Percentiles rank a stretch among this genome's conserved stretches.
These are phyloP conservation scores for Cataglyphis albicans DNA, from an alignment of 2,888 invertebrate genomes.

Conservation along the genomic window DNA sequence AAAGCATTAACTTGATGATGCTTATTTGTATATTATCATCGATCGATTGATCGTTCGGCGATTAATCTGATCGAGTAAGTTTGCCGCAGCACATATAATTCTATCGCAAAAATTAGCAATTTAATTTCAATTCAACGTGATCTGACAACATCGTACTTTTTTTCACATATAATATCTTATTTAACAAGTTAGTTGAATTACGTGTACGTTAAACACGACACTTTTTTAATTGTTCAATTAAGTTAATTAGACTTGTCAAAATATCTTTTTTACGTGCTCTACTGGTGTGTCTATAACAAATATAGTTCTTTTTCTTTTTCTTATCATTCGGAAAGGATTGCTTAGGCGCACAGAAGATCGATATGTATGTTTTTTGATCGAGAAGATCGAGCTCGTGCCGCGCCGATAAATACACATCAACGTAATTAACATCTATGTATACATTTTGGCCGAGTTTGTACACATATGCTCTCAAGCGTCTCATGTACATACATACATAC, in stretches of 20 bases:
- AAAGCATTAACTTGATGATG: slow-evolving; percentile 11
- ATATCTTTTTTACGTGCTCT: slow-evolving; percentile 36
- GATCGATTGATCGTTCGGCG: background rate
- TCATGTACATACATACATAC: slow-evolving; percentile 49
- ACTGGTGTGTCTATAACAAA: slow-evolving; percentile 41
- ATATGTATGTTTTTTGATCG: slow-evolving; percentile 44
- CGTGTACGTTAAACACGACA: slow-evolving; percentile 30
- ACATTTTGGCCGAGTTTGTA: slow-evolving; percentile 53
- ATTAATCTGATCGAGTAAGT: slow-evolving; percentile 14
- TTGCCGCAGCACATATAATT: background rate
- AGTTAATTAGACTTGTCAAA: slow-evolving; percentile 40
- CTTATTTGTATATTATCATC: slow-evolving; percentile 3
- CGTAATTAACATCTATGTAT: slow-evolving; percentile 53
- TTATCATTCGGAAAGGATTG: slow-evolving; percentile 16
- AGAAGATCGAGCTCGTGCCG: slow-evolving; percentile 18
- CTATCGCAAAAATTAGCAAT: slow-evolving; percentile 2
- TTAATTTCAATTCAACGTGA: slow-evolving; percentile 8
- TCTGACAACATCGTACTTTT: slow-evolving; percentile 15
- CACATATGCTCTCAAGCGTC: slow-evolving; percentile 48
- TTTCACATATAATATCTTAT: slow-evolving; percentile 1
- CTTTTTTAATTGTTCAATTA: background rate
- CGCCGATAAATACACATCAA: slow-evolving; percentile 35
- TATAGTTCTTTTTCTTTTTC: slow-evolving; percentile 24
- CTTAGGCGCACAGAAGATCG: slow-evolving; percentile 48
- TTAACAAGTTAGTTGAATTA: slow-evolving; percentile 5